A percentile compares a stretch with the other conserved stretches of the same genome.
These are phyloP conservation scores for Acrocephalus arundinaceus DNA, from an alignment of 2,113 vertebrate genomes.

Conservation along the genomic window DNA sequence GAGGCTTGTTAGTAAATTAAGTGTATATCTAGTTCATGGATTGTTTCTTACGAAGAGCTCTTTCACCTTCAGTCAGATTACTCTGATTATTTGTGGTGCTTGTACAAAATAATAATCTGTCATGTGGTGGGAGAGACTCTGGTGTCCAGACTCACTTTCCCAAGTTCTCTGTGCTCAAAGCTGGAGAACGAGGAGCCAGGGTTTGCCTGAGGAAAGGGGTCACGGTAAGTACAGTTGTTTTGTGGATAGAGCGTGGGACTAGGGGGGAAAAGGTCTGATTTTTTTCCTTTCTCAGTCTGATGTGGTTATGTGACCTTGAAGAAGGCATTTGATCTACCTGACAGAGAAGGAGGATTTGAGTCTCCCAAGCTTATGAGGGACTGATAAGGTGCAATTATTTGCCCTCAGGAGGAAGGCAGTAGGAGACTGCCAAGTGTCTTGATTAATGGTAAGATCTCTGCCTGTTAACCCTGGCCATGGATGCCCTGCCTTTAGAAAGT, in stretches of 20 bases:
- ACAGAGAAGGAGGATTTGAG: neutral
- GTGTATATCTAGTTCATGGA: constrained; percentile 19
- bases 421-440: neutral
- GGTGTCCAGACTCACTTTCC: neutral
- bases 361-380: neutral
- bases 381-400: neutral
- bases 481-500: neutral
- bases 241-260: neutral
- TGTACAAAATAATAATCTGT: constrained; percentile 7
- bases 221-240: neutral
- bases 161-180: neutral
- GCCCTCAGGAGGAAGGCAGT: neutral
- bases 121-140: neutral
- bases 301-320: neutral
- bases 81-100: constrained; percentile 54
- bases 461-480: neutral
- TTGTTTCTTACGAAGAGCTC: constrained; percentile 36
- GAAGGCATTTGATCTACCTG: neutral
- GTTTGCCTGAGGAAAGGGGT: neutral
- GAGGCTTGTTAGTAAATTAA: constrained; percentile 58
- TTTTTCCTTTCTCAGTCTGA: neutral
- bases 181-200: neutral
- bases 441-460: neutral
- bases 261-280: neutral
- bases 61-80: constrained; percentile 44